Evolutionary conservation across 2,113 vertebrate genomes (phyloP).

Genomic region (Pseudonaja textilis): DNA sequence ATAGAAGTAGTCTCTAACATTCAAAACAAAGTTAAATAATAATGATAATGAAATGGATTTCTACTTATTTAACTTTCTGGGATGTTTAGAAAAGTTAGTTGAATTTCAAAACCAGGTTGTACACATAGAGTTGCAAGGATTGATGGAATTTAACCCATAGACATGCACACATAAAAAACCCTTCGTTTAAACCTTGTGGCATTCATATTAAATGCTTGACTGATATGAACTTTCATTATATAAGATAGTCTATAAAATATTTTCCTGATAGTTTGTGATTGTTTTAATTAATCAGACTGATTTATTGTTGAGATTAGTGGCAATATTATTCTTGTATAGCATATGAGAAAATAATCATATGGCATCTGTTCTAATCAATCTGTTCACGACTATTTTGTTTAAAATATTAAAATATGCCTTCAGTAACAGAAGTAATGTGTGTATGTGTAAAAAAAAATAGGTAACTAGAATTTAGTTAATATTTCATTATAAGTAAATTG

Average conservation of each 20-base stretch:
- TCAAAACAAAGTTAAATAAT: not conserved
- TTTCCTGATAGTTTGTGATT: slow-evolving; percentile 53
- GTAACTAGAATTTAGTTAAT: not conserved
- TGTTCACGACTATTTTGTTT: slow-evolving; percentile 46
- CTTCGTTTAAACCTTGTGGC: slow-evolving; percentile 61
- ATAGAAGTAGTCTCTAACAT: not conserved
- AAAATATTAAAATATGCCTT: slow-evolving; percentile 27
- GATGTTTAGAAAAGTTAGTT: slow-evolving; percentile 41
- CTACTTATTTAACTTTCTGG: slow-evolving; percentile 21
- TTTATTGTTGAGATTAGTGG: slow-evolving; percentile 43
- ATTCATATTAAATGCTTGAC: slow-evolving; percentile 49
- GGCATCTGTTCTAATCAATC: slow-evolving; percentile 44
- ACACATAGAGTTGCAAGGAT: slow-evolving; percentile 44
- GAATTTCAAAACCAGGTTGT: slow-evolving; percentile 33
- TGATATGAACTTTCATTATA: slow-evolving; percentile 57
- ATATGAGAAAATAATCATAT: slow-evolving; percentile 45
- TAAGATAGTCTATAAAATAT: slow-evolving; percentile 56
- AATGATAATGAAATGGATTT: slow-evolving; percentile 8
- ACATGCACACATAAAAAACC: not conserved
- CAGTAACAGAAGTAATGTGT: not conserved
- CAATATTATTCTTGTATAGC: slow-evolving; percentile 49
- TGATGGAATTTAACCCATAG: slow-evolving; percentile 39
- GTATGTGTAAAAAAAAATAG: too few relatives aligned
- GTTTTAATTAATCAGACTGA: slow-evolving; percentile 54
- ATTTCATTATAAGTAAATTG: slow-evolving; percentile 32